phyloP scores from a whole-genome alignment of 1,140 invertebrate species.

The Dryas iulia region DNA sequence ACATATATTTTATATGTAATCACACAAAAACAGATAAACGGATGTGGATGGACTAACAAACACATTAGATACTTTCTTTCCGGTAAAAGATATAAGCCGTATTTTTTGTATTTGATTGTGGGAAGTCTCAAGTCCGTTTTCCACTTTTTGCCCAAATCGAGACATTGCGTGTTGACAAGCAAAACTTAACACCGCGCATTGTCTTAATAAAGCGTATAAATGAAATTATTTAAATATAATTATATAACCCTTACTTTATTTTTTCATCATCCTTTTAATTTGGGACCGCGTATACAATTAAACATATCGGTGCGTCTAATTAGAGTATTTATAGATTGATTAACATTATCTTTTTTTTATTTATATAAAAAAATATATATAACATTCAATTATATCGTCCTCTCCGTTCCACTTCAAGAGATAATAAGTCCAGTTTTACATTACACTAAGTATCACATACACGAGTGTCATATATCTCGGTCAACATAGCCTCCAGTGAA shows the following conservation, averaged over 20 bases:
- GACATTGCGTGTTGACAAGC: too few relatives aligned
- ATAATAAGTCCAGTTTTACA: not conserved
- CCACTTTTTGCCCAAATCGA: too few relatives aligned
- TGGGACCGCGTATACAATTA: too few relatives aligned
- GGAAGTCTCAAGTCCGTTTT: too few relatives aligned
- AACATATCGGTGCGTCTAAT: too few relatives aligned
- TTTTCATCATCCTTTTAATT: too few relatives aligned
- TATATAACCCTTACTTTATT: too few relatives aligned
- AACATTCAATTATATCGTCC: not conserved
- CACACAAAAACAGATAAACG: not conserved
- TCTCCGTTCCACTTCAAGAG: not conserved
- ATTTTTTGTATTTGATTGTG: too few relatives aligned
- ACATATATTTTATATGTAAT: not conserved
- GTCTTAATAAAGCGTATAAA: too few relatives aligned
- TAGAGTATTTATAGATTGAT: not conserved
- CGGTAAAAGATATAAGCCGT: not conserved
- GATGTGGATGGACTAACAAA: not conserved
- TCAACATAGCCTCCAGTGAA: slow-evolving; percentile 15
- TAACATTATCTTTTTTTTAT: not conserved
- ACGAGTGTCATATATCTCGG: slow-evolving; percentile 28
- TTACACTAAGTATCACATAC: slow-evolving; percentile 8
- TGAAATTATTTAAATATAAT: too few relatives aligned
- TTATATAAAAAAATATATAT: not conserved
- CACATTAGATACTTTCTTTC: not conserved
- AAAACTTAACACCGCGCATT: too few relatives aligned